These are phyloP conservation scores for Martes flavigula DNA, from an alignment of 2,797 vertebrate genomes.

Conservation along the genomic window DNA sequence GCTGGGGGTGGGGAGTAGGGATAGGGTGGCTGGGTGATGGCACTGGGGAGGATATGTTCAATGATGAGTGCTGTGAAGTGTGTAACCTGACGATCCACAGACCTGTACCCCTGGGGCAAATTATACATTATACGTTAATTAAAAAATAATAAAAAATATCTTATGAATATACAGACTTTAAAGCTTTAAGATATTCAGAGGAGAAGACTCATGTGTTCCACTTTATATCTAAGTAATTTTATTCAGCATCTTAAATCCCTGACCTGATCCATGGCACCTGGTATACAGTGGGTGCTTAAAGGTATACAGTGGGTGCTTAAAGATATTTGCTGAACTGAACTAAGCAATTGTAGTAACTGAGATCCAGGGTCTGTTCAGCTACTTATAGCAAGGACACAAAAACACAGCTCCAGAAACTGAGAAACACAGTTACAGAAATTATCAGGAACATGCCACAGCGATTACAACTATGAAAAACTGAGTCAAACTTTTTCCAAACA, in stretches of 20 bases:
- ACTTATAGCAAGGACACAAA: not conserved
- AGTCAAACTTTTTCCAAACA: rapidly evolving
- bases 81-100: too few species aligned
- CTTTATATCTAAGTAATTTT: not conserved
- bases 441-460: rapidly evolving
- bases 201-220: not conserved
- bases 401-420: not conserved
- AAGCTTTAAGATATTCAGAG: not conserved
- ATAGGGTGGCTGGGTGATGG: too few species aligned
- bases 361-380: not conserved
- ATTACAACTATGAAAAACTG: not conserved
- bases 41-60: too few species aligned
- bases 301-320: too few species aligned
- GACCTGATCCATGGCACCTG: not conserved
- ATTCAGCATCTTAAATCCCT: too few species aligned
- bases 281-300: too few species aligned
- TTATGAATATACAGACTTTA: not conserved
- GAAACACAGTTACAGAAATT: not conserved
- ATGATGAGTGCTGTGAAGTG: too few species aligned
- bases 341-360: not conserved
- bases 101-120: too few species aligned
- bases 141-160: not conserved
- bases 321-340: not conserved
- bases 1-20: too few species aligned
- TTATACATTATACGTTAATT: too few species aligned